Base-by-base conservation (phyloP, 1,140 invertebrate species). In the Octopus sinensis region DNA sequence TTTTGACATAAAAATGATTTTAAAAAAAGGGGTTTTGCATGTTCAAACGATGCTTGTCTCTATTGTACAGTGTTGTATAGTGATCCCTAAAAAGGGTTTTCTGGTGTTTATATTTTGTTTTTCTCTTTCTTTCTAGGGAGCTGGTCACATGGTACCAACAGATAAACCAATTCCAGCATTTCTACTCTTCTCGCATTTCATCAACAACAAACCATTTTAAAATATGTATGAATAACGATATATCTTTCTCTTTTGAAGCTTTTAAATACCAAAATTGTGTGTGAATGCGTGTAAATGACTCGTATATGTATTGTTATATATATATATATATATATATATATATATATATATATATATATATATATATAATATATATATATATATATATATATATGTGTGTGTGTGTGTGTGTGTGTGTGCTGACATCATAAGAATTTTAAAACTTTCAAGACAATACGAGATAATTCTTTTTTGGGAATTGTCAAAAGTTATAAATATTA, bases 101-200 rank as follows among this genome's bases (percentile, higher is more conserved):
- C 7, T 17, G 13, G 5, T 43, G 4, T 5, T 4, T 5, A 10
- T 51, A 51, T 80, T 54, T 56, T 76, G 52, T 54, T 12, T 54
- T 73, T 78, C 52, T 78, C 80, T 81, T 73, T 30, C 77, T 53
- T 84, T 86, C 54, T 82, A 91, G 88, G 92, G 92, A 53, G 89
- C 92, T 83, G 92, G 92, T 80, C 92, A 92, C 86, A 92, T 93
- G 92, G 93, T 93, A 3, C 93, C 93, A 1, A 90, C 91, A 85
- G 92, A 93, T 88, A 89, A 90, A 84, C 91, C 93, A 68, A 86
- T 86, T 13, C 89, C 89, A 82, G 91, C 91, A 73, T 88, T 92
- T 53, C 79, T 86, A 54, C 88, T 90, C 88, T 86, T 89, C 68
- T 83, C 73, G 54, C 84, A 84, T 43, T 90, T 86, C 82, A 68